Evolutionary conservation across 2,797 vertebrate species (phyloP).

Genomic region (Anas georgica): DNA sequence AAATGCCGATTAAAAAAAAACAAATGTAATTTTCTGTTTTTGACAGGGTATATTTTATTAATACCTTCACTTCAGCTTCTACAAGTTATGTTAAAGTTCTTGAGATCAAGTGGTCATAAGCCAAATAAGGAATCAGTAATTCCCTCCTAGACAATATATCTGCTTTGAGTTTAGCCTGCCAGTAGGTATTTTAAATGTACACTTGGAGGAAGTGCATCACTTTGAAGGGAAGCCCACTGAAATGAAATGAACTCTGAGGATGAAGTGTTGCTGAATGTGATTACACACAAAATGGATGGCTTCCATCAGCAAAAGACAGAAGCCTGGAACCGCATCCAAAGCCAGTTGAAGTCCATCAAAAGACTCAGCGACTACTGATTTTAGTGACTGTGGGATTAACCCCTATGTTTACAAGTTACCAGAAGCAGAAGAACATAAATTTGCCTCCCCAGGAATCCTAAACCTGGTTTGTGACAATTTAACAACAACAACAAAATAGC

Average conservation of each 20-base stretch:
- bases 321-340: background rate
- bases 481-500: background rate
- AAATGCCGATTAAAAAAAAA: background rate
- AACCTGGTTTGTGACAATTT: background rate
- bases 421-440: slow-evolving; percentile 6
- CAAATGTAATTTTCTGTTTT: background rate
- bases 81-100: background rate
- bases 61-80: background rate
- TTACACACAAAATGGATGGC: rapidly evolving
- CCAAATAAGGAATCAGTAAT: background rate
- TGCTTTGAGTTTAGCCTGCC: background rate
- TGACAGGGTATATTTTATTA: background rate
- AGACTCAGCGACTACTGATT: background rate
- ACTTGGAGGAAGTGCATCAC: background rate
- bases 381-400: background rate
- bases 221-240: background rate
- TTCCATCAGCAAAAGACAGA: background rate
- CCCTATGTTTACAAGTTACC: background rate
- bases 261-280: background rate
- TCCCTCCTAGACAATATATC: background rate
- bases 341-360: background rate
- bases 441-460: background rate
- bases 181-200: background rate
- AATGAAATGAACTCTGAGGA: background rate
- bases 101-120: background rate